Base-by-base conservation (phyloP, 2,797 vertebrate species). In the Anomalospiza imberbis region DNA sequence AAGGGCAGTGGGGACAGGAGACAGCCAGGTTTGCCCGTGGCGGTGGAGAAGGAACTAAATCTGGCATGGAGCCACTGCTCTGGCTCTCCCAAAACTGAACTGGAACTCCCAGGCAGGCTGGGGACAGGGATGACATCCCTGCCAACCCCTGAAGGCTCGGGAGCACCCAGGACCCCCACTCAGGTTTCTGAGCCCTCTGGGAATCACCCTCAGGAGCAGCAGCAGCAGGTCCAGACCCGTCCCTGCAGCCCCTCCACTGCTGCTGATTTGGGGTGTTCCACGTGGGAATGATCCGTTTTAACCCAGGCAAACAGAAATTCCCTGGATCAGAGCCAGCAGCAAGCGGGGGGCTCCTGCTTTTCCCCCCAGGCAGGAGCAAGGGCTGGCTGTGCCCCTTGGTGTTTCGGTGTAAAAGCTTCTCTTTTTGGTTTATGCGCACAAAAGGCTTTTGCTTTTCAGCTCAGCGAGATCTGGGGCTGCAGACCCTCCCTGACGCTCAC, bases 341-440 rank as follows among this genome's bases (percentile, higher is more conserved):
- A 42, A 26, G 40, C 0, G 1, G 32, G 29, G 62, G 31, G 70
- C 7, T 38, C 51, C 51, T 16, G 22, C 38, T 12, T 16, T 17
- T 38, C 75, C 3, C 1, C 58, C 62, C 88, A 20, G 44, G 15
- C 12, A 26, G 31, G n/a, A 50, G 54, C 6, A 4, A 80, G 79
- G 63, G 36, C 28, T 57, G 32, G 60, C 66, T 73, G 48, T 38
- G 68, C 88, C 85, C 2, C 0, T 31, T 48, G 88, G 65, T 76
- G 88, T 94, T 96, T 91, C 77, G 44, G 79, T 94, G 93, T 74
- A 79, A 96, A 96, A 96, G 34, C 78, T 95, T 96, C 94, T 96
- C 87, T 95, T 91, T 95, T 98, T 97, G 97, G 97, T 97, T 97
- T 87, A 87, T 63, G 95, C 94, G 95, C 93, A 96, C 94, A 93